Evolutionary conservation across 2,113 vertebrate species (phyloP), one percentile per base, ranked within the genome.

Genomic region (Aptenodytes patagonicus): DNA sequence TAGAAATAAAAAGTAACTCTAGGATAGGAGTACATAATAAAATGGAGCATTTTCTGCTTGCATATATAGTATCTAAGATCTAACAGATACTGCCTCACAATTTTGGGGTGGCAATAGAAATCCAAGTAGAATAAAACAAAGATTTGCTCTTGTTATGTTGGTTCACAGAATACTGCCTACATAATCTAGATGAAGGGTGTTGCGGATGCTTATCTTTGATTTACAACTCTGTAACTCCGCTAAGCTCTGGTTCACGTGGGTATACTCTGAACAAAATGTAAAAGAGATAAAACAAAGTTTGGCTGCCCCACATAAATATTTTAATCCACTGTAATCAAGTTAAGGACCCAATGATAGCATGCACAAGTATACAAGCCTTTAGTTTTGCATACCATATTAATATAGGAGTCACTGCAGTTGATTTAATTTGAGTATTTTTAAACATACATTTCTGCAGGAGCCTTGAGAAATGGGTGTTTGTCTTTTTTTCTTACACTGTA

Each of bases 341-440:
- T 76, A 79, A 93, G 17, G 40, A 71, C 46, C 64, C 7, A 49
- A 17, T 1, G 6, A 68, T 7, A 86, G 9, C 16, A 82, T 46
- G 26, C 31, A 51, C 46, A 66, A 76, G 26, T 60, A 75, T 29
- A 38, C 17, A 68, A 78, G 16, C n/a, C 24, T 87, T 72, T 72
- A 36, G 28, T 64, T 94, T 90, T 91, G 13, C n/a, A 66, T 60
- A 29, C 13, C 14, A 9, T 78, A 80, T 64, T 87, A 82, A 91
- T 66, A 72, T 31, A n/a, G 42, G 32, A 66, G 15, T 64, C 78
- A 69, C 58, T 71, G 38, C 25, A 42, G 61, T 34, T 92, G 38
- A 89, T 70, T 94, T 91, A 81, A 83, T 91, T 72, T 92, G n/a
- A 87, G 83, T 89, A 60, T 76, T 83, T 96, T 96, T 72, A 87